A percentile compares a stretch with the other conserved stretches of the same genome.
These are phyloP conservation scores for Arbacia lixula DNA, from an alignment of 53 echinoderm and acorn worm genomes.

Conservation along the genomic window DNA sequence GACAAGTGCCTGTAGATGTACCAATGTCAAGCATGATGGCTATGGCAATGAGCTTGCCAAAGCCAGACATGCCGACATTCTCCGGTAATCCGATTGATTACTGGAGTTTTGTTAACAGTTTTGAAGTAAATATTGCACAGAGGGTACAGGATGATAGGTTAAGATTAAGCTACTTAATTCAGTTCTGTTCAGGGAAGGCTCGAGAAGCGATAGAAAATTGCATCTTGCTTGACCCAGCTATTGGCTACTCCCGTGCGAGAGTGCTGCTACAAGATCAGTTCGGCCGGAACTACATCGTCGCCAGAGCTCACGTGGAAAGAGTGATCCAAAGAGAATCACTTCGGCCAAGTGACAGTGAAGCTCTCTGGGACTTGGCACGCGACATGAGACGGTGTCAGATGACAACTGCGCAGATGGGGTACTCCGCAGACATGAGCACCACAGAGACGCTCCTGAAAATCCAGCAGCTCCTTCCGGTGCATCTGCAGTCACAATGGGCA, in stretches of 20 bases:
- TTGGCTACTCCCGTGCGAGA: constrained; percentile 34
- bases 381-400: constrained; percentile 66
- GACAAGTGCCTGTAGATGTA: too few relatives aligned
- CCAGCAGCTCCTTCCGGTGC: constrained; percentile 53
- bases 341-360: constrained; percentile 28
- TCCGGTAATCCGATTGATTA: constrained; percentile 73
- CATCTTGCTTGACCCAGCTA: constrained; percentile 42
- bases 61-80: constrained; percentile 65
- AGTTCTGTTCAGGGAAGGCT: constrained; percentile 64
- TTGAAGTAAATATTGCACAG: constrained; percentile 61
- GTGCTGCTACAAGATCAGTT: constrained; percentile 68
- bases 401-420: constrained; percentile 40
- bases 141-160: constrained; percentile 33
- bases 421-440: constrained; percentile 45
- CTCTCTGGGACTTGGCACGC: constrained; percentile 54
- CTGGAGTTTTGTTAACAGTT: constrained; percentile 65
- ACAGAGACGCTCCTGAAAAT: constrained; percentile 54
- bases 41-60: constrained; percentile 73
- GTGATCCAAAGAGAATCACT: constrained; percentile 29
- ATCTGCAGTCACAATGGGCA: constrained; percentile 62
- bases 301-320: constrained; percentile 53
- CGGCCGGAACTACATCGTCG: constrained; percentile 67
- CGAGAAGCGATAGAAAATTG: constrained; percentile 58
- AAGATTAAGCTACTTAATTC: constrained; percentile 61
- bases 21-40: constrained; percentile 41